Percentiles rank a stretch among this genome's conserved stretches.
Conservation (phyloP, 2,888 invertebrate genomes). For the Cyrtodaria siliqua region DNA sequence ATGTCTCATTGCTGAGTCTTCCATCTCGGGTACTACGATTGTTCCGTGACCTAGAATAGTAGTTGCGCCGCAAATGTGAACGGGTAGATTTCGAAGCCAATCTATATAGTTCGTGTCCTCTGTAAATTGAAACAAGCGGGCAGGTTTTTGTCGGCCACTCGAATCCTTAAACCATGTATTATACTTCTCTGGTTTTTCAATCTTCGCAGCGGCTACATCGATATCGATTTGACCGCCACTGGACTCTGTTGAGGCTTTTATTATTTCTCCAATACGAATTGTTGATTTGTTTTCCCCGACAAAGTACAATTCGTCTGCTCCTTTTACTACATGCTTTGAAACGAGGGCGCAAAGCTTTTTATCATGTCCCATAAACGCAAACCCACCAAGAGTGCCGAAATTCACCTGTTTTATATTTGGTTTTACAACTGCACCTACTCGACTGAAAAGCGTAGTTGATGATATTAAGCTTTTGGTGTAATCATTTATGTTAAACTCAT, state of each 20-base stretch:
- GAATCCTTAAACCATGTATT: neutral
- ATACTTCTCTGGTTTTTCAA: neutral
- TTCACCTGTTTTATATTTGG: too few species aligned
- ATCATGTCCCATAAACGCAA: conserved; percentile 5
- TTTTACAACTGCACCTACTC: too few species aligned
- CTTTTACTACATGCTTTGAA: conserved; percentile 12
- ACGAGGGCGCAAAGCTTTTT: conserved; percentile 7
- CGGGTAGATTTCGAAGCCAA: too few species aligned
- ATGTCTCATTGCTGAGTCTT: too few species aligned
- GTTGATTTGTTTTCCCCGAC: neutral
- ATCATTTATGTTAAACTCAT: too few species aligned
- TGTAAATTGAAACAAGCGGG: neutral
- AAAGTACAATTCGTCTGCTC: neutral
- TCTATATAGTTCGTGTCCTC: neutral
- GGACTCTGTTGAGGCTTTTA: neutral
- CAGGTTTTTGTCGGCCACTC: neutral
- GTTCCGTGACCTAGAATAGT: conserved; percentile 22
- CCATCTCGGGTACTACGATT: conserved; percentile 13
- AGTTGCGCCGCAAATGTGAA: conserved; percentile 28
- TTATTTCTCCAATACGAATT: conserved; percentile 5
- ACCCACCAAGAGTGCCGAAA: too few species aligned
- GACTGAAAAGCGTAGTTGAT: too few species aligned
- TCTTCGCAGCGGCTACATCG: conserved; percentile 4
- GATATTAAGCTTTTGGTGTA: too few species aligned
- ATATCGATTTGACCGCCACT: neutral